Evolutionary conservation across 2,113 vertebrate genomes (phyloP).

Genomic region (Microtus pennsylvanicus): DNA sequence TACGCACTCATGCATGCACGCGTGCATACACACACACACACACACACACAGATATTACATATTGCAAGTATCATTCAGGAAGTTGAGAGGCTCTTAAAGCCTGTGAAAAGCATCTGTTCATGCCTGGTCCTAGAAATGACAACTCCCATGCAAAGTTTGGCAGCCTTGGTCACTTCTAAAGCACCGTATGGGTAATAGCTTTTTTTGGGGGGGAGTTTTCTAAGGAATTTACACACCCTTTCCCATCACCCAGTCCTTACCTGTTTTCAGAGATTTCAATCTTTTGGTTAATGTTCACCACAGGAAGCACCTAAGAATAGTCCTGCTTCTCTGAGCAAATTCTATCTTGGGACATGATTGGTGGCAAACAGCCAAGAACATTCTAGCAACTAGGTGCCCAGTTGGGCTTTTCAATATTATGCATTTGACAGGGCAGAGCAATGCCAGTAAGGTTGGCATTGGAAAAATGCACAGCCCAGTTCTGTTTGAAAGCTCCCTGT

Average conservation of each 20-base stretch:
- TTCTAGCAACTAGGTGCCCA: conserved; percentile 58
- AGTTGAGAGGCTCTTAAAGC: background rate
- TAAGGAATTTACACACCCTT: too few relatives aligned
- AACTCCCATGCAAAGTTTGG: background rate
- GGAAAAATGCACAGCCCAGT: conserved; percentile 62
- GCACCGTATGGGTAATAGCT: rapidly evolving
- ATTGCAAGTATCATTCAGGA: background rate
- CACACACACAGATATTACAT: too few relatives aligned
- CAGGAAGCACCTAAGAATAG: conserved; percentile 66
- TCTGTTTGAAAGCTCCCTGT: conserved; percentile 74
- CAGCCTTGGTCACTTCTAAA: background rate
- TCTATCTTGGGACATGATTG: conserved; percentile 50
- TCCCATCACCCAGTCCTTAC: background rate
- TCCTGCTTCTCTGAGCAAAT: conserved; percentile 50
- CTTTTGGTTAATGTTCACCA: conserved; percentile 8
- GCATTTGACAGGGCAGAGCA: conserved; percentile 49
- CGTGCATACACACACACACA: too few relatives aligned
- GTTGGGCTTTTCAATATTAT: conserved; percentile 34
- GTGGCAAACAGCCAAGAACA: conserved; percentile 63
- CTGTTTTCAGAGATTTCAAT: conserved; percentile 39
- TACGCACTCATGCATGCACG: background rate
- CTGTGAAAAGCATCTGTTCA: background rate
- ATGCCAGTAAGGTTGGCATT: conserved; percentile 21
- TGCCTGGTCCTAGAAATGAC: background rate
- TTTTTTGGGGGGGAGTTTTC: background rate